Evolutionary conservation across 1,140 invertebrate species (phyloP), one percentile per base, ranked within the genome.

Genomic region (Telenomus remus): DNA sequence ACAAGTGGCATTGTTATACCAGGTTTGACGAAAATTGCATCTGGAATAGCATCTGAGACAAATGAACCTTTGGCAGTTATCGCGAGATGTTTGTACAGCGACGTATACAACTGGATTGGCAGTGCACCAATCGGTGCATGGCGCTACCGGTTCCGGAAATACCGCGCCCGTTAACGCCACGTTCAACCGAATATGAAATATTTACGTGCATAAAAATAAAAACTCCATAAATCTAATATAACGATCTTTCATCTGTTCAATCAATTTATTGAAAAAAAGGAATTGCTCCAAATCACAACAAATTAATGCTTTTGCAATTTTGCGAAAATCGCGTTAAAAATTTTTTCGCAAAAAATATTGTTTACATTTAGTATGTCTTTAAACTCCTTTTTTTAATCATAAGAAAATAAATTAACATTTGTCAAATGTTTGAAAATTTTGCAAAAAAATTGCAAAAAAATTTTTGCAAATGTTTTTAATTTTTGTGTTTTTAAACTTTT

Each of bases 141-240:
- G 60, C 51, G 37, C 46, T 59, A 74, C 53, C 76, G 75, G 79
- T 78, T 84, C 85, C 86, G 85, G 86, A 87, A 87, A 87, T 86
- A 87, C 85, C 85, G 84, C 86, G 81, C 84, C 85, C 83, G 85
- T 85, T 57, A 61, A 55, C 44, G 78, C 79, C 80, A 80, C 84
- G 80, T 80, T 78, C 82, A 82, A 60, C 78, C 76, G 75, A 27
- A 27, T 85, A 86, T 80, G 83, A 87, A 87, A 15, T 57, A 44
- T 70, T 64, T 68, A 27, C 57, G 14, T 57, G 39, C 16, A 50
- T 14, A n/a, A n/a, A n/a, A n/a, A n/a, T n/a, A n/a, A n/a, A 37
- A 27, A 19, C 19, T 10, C 33, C 51, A 49, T 56, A 33, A 43
- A 33, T 50, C 12, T 14, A 46, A 4, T 37, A 35, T 60, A 43